Percentiles rank a stretch among this genome's conserved stretches.
Conservation (phyloP, 2,113 vertebrate genomes). For the Peromyscus maniculatus region DNA sequence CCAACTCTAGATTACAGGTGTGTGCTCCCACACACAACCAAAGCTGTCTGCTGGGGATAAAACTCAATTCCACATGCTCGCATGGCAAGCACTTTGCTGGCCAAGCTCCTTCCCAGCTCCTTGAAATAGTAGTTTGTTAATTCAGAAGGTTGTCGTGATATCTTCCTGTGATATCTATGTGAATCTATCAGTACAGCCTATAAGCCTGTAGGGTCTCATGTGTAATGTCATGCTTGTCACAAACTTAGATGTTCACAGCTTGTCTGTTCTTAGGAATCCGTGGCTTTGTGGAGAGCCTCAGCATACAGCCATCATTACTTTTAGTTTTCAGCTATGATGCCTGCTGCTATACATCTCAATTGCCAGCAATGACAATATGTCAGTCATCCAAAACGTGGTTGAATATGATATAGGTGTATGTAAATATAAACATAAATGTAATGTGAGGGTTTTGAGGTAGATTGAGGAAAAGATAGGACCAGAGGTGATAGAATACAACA, state of each 20-base stretch:
- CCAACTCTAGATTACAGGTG: neutral
- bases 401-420: neutral
- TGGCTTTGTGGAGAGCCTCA: neutral
- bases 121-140: neutral
- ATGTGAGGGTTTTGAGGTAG: neutral
- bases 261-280: neutral
- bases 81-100: neutral
- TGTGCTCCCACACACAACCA: neutral
- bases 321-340: neutral
- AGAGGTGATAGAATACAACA: neutral
- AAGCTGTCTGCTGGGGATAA: neutral
- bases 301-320: neutral
- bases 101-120: neutral
- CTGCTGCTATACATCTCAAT: neutral
- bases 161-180: neutral
- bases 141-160: neutral
- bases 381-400: neutral
- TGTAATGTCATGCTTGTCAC: neutral
- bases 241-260: neutral
- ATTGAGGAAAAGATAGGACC: neutral
- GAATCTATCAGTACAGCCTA: neutral
- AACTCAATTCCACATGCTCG: neutral
- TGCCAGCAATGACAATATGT: neutral
- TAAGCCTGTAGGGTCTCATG: too few species aligned
- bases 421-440: neutral